Percentiles rank a stretch among this genome's conserved stretches.
These are phyloP conservation scores for Scolopax bukidnonensis DNA, from an alignment of 2,797 vertebrate species.

Conservation along the genomic window DNA sequence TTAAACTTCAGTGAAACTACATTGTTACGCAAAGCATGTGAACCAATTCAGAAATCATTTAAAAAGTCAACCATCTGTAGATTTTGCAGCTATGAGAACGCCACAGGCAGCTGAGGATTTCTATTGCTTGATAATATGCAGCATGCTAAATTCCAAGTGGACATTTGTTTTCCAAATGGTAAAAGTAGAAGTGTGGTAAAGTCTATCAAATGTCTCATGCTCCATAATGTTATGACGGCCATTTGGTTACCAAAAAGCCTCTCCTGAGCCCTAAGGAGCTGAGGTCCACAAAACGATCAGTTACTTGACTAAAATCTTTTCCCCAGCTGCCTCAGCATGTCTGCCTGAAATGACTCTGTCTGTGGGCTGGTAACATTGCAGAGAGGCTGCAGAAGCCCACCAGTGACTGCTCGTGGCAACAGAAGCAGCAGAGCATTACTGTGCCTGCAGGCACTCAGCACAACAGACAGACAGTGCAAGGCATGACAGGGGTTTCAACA, in stretches of 20 bases:
- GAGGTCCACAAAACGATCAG: background rate
- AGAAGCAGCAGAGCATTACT: background rate
- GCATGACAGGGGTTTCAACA: background rate
- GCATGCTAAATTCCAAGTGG: background rate
- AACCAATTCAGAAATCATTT: conserved; percentile 50
- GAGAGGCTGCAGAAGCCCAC: background rate
- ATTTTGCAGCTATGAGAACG: conserved; percentile 15
- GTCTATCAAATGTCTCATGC: background rate
- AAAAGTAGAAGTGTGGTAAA: background rate
- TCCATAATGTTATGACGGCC: background rate
- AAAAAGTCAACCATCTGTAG: conserved; percentile 39
- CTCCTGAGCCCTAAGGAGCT: background rate
- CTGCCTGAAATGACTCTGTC: background rate
- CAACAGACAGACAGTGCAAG: background rate
- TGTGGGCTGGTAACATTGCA: background rate
- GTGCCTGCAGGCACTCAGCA: background rate
- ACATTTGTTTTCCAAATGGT: background rate
- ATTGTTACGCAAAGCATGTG: background rate
- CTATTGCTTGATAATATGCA: background rate
- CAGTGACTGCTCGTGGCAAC: background rate
- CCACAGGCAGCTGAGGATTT: conserved; percentile 8
- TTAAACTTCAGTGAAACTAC: background rate
- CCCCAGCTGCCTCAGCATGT: background rate
- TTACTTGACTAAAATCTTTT: background rate
- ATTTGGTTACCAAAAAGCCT: background rate